Base-by-base conservation (phyloP, 2,113 vertebrate species). In the Caloenas nicobarica region DNA sequence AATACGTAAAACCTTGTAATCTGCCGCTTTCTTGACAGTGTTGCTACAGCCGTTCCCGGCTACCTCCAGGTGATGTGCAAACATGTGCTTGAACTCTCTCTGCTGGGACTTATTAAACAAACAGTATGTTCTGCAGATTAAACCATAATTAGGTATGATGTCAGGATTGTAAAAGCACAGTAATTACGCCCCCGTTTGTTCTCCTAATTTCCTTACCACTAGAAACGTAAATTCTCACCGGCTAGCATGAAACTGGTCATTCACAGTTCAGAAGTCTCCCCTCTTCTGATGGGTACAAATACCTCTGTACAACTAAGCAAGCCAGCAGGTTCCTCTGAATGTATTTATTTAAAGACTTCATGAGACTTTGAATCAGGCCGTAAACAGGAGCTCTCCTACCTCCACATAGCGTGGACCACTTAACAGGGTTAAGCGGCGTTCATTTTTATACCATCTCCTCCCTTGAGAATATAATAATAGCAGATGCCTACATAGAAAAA, bases 101-200 rank as follows among this genome's bases (percentile, higher is more conserved):
- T 91, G 69, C 88, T 94, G 95, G 77, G 95, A 94, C 62, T 96
- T 87, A 73, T 84, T 95, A 94, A 96, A 89, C 78, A 96, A 89
- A 93, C 86, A 89, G 62, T 76, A 51, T 23, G 77, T 54, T 94
- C 83, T 85, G 91, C 22, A 89, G 73, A 92, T 94, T 91, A 95
- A 92, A 65, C 70, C 70, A 80, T 79, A 92, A 93, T 95, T 94
- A 96, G 54, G 23, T 48, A 85, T 33, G 40, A 89, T 51, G 66
- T 70, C 42, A 44, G 92, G 50, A 87, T 25, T 57, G 57, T 72
- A 91, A 87, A 92, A 91, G 36, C 24, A 7, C 42, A 18, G 58
- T 70, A 92, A 96, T 93, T 95, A 93, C 17, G 54, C 58, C 57
- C 48, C n/a, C 0, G 6, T 77, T 90, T 89, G 80, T 89, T 93